These are phyloP conservation scores for Amiota communis DNA, from an alignment of 2,888 invertebrate genomes.

Conservation along the genomic window DNA sequence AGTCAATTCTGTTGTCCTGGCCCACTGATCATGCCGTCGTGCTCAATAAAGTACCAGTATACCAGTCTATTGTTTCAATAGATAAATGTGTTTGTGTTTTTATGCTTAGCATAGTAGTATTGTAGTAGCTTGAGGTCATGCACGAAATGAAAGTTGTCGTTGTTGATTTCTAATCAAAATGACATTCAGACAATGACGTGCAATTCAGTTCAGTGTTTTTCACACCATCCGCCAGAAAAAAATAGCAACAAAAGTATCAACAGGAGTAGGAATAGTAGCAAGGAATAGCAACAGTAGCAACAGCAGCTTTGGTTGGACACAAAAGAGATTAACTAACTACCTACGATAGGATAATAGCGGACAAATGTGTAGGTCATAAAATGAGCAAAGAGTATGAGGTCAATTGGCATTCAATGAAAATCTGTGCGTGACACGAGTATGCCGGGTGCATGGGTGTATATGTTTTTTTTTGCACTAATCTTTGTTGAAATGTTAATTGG, in stretches of 20 bases:
- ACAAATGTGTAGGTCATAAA: not conserved
- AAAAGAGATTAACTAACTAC: conserved; percentile 20
- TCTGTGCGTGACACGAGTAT: conserved; percentile 41
- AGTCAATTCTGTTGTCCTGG: too few relatives aligned
- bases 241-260: too few relatives aligned
- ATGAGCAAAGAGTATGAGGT: not conserved
- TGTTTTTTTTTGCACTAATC: conserved; percentile 41
- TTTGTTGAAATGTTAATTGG: conserved; percentile 57
- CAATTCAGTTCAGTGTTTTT: not conserved
- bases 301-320: not conserved
- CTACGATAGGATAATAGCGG: conserved; percentile 12
- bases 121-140: not conserved
- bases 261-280: too few relatives aligned
- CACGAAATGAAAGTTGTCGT: conserved; percentile 31
- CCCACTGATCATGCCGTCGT: too few relatives aligned
- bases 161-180: conserved; percentile 57
- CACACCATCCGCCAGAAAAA: too few relatives aligned
- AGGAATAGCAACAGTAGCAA: not conserved
- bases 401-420: conserved; percentile 55
- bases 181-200: conserved; percentile 53
- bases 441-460: not conserved
- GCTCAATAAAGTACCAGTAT: conserved; percentile 10
- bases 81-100: not conserved
- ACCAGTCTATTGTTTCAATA: not conserved
- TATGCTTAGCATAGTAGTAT: not conserved